These are phyloP conservation scores for Xylocampa areola DNA, from an alignment of 2,888 invertebrate species.

Conservation along the genomic window DNA sequence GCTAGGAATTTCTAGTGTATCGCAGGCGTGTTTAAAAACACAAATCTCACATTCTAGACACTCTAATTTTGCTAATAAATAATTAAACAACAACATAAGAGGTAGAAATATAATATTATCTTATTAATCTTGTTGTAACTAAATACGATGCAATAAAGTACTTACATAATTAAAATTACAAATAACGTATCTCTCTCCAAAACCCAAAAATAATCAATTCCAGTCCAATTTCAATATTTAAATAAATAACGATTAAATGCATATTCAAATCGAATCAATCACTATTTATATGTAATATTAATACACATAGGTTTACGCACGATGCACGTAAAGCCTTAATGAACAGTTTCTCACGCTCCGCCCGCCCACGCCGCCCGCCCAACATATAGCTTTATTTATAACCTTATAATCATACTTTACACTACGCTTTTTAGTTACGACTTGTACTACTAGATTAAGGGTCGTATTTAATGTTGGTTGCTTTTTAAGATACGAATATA, in stretches of 20 bases:
- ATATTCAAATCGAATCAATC: conserved; percentile 49
- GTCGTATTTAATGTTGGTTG: not conserved
- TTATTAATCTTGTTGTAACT: not conserved
- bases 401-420: conserved; percentile 47
- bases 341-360: conserved; percentile 64
- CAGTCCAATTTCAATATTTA: conserved; percentile 12
- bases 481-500: no score
- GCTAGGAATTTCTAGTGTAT: no score
- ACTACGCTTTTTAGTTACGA: conserved; percentile 38
- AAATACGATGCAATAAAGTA: not conserved
- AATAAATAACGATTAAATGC: conserved; percentile 20
- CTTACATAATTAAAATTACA: not conserved
- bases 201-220: not conserved
- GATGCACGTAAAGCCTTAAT: conserved; percentile 40
- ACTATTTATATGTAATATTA: conserved; percentile 48
- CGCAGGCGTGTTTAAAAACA: no score
- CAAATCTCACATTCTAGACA: no score
- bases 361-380: conserved; percentile 64
- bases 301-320: conserved; percentile 32
- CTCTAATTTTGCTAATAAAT: no score
- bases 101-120: no score
- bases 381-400: conserved; percentile 58
- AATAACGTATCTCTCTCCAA: not conserved
- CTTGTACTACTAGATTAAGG: conserved; percentile 15
- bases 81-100: no score